A percentile compares a stretch with the other conserved stretches of the same genome.
These are phyloP conservation scores for Lepeophtheirus nordmannii DNA, from an alignment of 2,888 invertebrate genomes.

Conservation along the genomic window DNA sequence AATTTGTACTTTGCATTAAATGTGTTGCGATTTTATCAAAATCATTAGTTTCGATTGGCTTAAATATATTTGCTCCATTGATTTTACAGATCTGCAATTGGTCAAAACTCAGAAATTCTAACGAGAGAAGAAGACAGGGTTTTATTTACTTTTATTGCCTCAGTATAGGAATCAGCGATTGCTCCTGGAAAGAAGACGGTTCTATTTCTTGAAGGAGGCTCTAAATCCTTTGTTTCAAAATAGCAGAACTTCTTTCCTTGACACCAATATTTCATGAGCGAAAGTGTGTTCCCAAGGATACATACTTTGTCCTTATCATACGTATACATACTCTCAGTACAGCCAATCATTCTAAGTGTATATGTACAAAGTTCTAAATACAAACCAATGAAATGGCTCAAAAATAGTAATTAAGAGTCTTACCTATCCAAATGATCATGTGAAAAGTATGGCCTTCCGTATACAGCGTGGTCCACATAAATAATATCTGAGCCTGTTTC, in stretches of 20 bases:
- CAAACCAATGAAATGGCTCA: too few relatives aligned
- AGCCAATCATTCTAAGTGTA: too few relatives aligned
- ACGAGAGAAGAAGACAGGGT: too few relatives aligned
- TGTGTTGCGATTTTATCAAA: too few relatives aligned
- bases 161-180: background rate
- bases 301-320: too few relatives aligned
- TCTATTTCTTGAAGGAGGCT: background rate
- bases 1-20: too few relatives aligned
- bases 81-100: background rate
- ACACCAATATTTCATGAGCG: constrained; percentile 16
- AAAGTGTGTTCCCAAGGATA: background rate
- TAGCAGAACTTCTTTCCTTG: constrained; percentile 12
- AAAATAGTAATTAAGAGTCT: background rate
- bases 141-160: background rate
- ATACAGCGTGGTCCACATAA: constrained; percentile 10
- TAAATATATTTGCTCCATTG: background rate
- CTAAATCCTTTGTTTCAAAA: background rate
- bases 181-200: background rate
- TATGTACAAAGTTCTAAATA: too few relatives aligned
- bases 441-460: background rate
- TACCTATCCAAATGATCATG: background rate
- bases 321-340: too few relatives aligned
- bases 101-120: background rate
- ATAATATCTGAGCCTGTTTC: background rate
- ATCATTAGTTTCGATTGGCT: too few relatives aligned